phyloP scores from a whole-genome alignment of 2,888 invertebrate genomes.

The Drosophila nigricruria region DNA sequence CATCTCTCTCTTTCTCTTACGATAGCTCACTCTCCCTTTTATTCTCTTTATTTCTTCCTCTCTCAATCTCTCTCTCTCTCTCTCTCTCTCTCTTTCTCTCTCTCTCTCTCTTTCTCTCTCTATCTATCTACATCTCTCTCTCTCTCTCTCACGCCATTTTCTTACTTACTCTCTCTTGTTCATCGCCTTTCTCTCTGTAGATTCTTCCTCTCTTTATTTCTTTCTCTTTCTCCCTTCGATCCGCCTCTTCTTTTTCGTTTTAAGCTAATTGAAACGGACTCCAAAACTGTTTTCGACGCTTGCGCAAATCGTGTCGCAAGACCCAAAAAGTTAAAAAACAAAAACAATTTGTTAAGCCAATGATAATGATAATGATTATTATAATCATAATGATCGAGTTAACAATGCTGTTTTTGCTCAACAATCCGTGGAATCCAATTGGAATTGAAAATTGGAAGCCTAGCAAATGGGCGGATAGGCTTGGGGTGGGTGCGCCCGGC shows the following conservation, averaged over 20 bases:
- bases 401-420: constrained; percentile 42
- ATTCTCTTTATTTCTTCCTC: background rate
- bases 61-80: background rate
- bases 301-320: constrained; percentile 59
- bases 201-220: background rate
- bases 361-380: constrained; percentile 24
- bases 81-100: background rate
- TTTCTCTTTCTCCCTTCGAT: background rate
- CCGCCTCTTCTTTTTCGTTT: too few relatives aligned
- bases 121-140: background rate
- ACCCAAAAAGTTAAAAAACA: constrained; percentile 15
- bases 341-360: constrained; percentile 16
- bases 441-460: background rate
- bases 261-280: constrained; percentile 7
- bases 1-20: background rate
- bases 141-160: background rate
- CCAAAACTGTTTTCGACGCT: constrained; percentile 37
- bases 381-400: constrained; percentile 16
- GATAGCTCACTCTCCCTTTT: accelerated
- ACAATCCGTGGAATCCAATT: constrained; percentile 59
- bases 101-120: background rate
- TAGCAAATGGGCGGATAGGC: background rate
- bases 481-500: constrained; percentile 16
- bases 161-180: background rate
- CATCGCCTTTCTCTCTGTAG: background rate